Base-by-base conservation (phyloP, 2,797 vertebrate species). In the Apogon talboti region DNA sequence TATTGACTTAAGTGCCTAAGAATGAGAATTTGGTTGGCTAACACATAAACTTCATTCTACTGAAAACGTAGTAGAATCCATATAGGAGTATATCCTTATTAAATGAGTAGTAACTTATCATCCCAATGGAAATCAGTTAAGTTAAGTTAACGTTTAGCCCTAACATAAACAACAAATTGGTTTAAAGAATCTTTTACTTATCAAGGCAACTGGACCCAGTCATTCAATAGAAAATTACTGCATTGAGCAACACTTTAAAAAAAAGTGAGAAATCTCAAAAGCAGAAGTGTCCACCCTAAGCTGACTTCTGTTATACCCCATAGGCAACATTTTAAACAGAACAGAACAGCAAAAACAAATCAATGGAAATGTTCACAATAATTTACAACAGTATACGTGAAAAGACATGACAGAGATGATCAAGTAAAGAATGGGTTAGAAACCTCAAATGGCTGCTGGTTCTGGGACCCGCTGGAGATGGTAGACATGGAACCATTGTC, bases 381-480 rank as follows among this genome's bases (percentile, higher is more conserved):
- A 55, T 50, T 46, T 43, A 41, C 30, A 80, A 76, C 24, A 65
- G 15, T 43, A 50, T 69, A 24, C 52, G 14, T 44, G 5, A 49
- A 28, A 70, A 76, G 33, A 62, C 7, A 52, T 49, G 67, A 66
- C 9, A 21, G 48, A 43, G 38, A 58, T 49, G 12, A 48, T 21
- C 41, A 46, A 69, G 60, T 41, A 74, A 64, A 78, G 9, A 76
- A 74, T 10, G 6, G 48, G 46, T 71, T 74, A 78, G 42, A 90
- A 84, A 93, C 91, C 92, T 93, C 89, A 77, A 91, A 89, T 53
- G 86, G 78, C 66, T 88, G 91, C 66, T 90, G 91, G 87, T 89
- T 92, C 85, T 84, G 91, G 64, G 84, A 71, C 52, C 84, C 88
- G 0, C 89, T 91, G 84, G 90, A 87, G 78, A 90, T 91, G 62